These are phyloP conservation scores for Menura novaehollandiae DNA, from an alignment of 2,113 vertebrate species.

Conservation along the genomic window DNA sequence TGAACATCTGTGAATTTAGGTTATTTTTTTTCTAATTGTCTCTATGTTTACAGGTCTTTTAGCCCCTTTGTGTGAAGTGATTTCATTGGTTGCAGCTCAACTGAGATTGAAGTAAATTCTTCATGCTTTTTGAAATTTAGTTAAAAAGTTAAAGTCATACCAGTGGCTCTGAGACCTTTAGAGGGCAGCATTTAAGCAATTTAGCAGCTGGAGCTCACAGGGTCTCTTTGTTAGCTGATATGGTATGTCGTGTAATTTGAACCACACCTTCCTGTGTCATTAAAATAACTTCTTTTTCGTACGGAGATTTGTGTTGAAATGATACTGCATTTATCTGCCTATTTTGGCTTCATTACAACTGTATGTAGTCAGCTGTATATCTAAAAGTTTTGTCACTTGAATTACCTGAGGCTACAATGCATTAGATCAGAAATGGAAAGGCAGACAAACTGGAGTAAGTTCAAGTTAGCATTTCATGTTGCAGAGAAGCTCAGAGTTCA, in stretches of 20 bases:
- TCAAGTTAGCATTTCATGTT: neutral
- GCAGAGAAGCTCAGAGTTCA: neutral
- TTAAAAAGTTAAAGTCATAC: neutral
- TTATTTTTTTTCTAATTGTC: neutral
- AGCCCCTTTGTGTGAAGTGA: neutral
- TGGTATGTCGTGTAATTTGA: neutral
- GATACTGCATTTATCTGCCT: neutral
- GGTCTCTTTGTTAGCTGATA: neutral
- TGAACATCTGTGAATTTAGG: neutral
- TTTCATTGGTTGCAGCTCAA: neutral
- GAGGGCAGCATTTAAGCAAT: constrained; percentile 48
- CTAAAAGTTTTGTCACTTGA: neutral
- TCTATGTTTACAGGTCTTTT: neutral
- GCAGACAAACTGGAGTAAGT: neutral
- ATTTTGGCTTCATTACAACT: neutral
- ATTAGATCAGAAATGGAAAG: neutral
- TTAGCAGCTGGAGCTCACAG: neutral
- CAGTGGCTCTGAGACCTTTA: neutral
- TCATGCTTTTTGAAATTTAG: neutral
- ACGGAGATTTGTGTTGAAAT: neutral
- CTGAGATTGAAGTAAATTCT: neutral
- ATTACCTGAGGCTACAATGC: rapidly evolving
- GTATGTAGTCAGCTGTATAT: neutral
- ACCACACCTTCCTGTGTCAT: neutral
- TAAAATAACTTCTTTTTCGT: neutral